Evolutionary conservation across 1,140 invertebrate genomes (phyloP).

Genomic region (Pissodes strobi): DNA sequence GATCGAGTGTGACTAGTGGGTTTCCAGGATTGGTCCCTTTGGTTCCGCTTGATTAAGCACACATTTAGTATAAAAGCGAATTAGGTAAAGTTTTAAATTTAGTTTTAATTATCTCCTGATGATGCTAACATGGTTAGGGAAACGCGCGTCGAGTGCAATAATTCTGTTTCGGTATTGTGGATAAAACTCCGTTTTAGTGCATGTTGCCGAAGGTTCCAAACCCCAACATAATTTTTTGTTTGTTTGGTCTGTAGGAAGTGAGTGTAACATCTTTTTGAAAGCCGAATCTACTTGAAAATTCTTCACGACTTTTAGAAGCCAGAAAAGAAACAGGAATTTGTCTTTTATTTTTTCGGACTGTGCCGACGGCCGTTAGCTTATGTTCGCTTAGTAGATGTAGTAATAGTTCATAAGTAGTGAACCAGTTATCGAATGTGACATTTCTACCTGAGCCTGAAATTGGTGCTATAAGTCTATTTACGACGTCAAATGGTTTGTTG

Average conservation of each 20-base stretch:
- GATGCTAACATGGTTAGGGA: no score
- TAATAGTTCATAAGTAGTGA: slow-evolving; percentile 45
- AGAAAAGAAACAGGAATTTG: slow-evolving; percentile 45
- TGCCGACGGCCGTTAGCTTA: slow-evolving; percentile 46
- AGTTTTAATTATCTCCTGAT: no score
- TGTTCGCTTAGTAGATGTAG: slow-evolving; percentile 36
- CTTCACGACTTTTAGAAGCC: slow-evolving; percentile 22
- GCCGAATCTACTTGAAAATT: slow-evolving; percentile 32
- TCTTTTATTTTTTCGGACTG: slow-evolving; percentile 49
- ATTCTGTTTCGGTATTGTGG: no score
- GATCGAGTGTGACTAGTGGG: no score
- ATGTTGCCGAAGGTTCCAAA: no score
- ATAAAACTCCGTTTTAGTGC: no score
- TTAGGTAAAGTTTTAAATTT: no score
- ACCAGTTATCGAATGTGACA: slow-evolving; percentile 54
- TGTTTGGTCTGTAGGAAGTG: slow-evolving; percentile 50
- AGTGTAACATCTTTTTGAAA: slow-evolving; percentile 42
- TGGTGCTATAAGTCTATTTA: slow-evolving; percentile 27
- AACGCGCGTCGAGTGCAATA: no score
- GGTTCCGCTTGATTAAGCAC: no score
- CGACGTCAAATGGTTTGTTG: slow-evolving; percentile 6
- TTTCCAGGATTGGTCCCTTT: no score
- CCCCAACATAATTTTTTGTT: slow-evolving; percentile 42
- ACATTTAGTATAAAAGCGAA: no score
- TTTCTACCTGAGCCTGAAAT: slow-evolving; percentile 47